These are phyloP conservation scores for Acrobasis consociella DNA, from an alignment of 2,888 invertebrate species.

Conservation along the genomic window DNA sequence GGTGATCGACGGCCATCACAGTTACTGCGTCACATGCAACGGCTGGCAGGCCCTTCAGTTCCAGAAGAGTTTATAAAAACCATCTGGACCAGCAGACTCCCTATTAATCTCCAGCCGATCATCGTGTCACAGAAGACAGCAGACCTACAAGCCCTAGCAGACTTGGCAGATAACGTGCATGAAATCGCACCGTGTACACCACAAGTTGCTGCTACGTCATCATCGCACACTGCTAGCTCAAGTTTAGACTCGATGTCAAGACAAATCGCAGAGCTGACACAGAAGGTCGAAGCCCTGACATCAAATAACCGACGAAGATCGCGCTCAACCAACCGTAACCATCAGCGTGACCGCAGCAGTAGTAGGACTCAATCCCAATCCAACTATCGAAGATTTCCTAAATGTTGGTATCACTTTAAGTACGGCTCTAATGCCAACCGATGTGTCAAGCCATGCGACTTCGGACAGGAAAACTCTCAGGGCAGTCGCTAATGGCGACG, in stretches of 20 bases:
- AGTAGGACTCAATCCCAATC: no score
- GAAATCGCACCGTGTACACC: constrained; percentile 26
- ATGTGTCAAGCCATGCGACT: constrained; percentile 30
- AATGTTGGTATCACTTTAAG: constrained; percentile 35
- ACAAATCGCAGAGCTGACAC: constrained; percentile 11
- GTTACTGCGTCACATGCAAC: no score
- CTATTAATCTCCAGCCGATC: constrained; percentile 28
- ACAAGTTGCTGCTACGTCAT: constrained; percentile 19
- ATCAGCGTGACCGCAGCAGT: no score
- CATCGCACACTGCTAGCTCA: no score
- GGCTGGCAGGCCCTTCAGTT: constrained; percentile 26
- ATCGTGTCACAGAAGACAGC: constrained; percentile 27
- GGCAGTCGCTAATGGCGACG: constrained; percentile 30
- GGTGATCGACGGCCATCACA: no score
- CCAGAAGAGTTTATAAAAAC: constrained; percentile 31
- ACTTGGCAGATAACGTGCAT: constrained; percentile 30
- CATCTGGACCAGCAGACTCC: constrained; percentile 30
- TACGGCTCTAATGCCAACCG: constrained; percentile 23
- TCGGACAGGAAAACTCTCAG: constrained; percentile 24
- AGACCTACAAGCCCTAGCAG: constrained; percentile 27
- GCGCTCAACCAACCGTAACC: no score
- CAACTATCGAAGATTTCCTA: constrained; percentile 24
- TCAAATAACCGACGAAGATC: neutral
- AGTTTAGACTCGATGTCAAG: neutral
- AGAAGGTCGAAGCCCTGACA: constrained; percentile 1